These are phyloP conservation scores for Zeugodacus cucurbitae DNA, from an alignment of 1,140 invertebrate genomes.

Conservation along the genomic window DNA sequence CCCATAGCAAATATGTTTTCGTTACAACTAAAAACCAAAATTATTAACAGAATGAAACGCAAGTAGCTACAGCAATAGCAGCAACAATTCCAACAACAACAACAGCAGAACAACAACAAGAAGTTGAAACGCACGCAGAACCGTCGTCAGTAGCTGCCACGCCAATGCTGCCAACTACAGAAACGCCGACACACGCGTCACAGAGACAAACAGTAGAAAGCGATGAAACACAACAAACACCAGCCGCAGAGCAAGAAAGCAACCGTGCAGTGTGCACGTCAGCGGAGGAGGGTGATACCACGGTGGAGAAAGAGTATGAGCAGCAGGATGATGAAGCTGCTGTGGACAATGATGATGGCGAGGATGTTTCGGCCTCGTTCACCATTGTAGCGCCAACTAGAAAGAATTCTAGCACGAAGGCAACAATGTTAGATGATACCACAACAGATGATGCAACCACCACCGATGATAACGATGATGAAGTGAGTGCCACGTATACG, in stretches of 20 bases:
- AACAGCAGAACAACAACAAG: neutral
- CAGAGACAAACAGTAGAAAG: constrained; percentile 44
- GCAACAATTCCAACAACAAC: constrained; percentile 32
- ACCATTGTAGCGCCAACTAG: constrained; percentile 54
- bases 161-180: constrained; percentile 53
- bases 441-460: neutral
- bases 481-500: constrained; percentile 61
- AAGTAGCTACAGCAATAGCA: constrained; percentile 43
- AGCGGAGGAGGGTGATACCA: neutral
- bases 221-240: neutral
- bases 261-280: neutral
- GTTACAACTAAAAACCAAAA: constrained; percentile 47
- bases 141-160: constrained; percentile 45
- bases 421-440: constrained; percentile 27
- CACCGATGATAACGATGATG: constrained; percentile 43
- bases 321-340: neutral
- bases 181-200: constrained; percentile 53
- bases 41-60: constrained; percentile 66
- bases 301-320: neutral
- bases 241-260: neutral
- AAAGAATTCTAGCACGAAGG: neutral
- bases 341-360: constrained; percentile 47
- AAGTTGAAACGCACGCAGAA: constrained; percentile 48
- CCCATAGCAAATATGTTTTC: constrained; percentile 41
- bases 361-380: constrained; percentile 61